phyloP scores from a whole-genome alignment of 2,888 invertebrate species.

The Dichetophora obliterata region DNA sequence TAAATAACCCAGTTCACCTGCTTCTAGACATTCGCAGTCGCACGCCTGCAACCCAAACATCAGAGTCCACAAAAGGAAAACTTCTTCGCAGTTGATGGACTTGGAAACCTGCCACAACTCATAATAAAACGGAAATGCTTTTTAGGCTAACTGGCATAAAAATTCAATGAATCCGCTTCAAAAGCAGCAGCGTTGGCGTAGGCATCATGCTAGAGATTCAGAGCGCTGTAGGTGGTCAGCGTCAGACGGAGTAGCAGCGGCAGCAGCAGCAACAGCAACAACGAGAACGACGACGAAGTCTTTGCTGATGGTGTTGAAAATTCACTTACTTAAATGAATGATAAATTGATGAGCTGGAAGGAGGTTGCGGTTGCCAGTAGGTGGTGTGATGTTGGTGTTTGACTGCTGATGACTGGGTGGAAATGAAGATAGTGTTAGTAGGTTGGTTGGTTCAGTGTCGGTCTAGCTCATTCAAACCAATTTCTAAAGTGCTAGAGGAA shows the following conservation, averaged over 20 bases:
- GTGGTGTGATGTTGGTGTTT: background rate
- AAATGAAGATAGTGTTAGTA: background rate
- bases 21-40: background rate
- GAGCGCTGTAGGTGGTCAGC: background rate
- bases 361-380: background rate
- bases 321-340: constrained; percentile 35
- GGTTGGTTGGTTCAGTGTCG: constrained; percentile 10
- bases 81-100: background rate
- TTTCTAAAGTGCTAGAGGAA: constrained; percentile 3
- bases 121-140: constrained; percentile 16
- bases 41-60: no score
- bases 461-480: background rate
- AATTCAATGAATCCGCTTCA: constrained; percentile 15
- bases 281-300: background rate
- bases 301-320: constrained; percentile 18
- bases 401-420: background rate
- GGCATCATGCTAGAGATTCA: background rate
- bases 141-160: background rate
- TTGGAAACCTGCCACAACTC: background rate
- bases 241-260: background rate
- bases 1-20: background rate
- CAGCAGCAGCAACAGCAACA: background rate
- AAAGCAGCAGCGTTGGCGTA: background rate
- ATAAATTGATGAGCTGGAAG: constrained; percentile 32
- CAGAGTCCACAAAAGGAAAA: no score